Evolutionary conservation across 2,888 invertebrate species (phyloP).

Genomic region (Phaedon cochleariae): DNA sequence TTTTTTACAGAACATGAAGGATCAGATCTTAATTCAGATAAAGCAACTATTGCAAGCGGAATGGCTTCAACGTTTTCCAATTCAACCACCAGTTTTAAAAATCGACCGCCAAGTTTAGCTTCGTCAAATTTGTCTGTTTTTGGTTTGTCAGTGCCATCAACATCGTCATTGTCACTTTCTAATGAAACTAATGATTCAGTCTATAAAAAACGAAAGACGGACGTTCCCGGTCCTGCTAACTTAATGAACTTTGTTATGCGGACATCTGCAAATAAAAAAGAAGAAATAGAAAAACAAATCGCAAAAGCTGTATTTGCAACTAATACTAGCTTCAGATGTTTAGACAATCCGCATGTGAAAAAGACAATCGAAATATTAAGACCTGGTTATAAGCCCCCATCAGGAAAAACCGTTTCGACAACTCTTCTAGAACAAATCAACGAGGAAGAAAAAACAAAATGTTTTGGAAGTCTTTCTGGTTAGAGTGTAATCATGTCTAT

Average conservation of each 20-base stretch:
- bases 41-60: too few relatives aligned
- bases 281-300: background rate
- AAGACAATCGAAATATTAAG: slow-evolving; percentile 16
- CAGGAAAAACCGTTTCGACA: slow-evolving; percentile 21
- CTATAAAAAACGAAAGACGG: too few relatives aligned
- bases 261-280: background rate
- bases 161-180: background rate
- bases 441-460: too few relatives aligned
- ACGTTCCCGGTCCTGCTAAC: too few relatives aligned
- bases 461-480: too few relatives aligned
- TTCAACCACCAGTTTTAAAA: too few relatives aligned
- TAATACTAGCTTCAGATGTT: slow-evolving; percentile 12
- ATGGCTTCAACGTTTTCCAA: too few relatives aligned
- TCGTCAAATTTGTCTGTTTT: background rate
- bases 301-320: slow-evolving; percentile 19
- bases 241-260: too few relatives aligned
- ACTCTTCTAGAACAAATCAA: too few relatives aligned
- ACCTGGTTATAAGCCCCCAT: slow-evolving; percentile 18
- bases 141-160: slow-evolving; percentile 1
- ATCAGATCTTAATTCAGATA: too few relatives aligned
- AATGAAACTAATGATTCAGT: background rate
- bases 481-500: slow-evolving; percentile 21
- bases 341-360: slow-evolving; percentile 14
- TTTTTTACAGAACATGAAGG: too few relatives aligned
- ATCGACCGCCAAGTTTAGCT: too few relatives aligned